Evolutionary conservation across 2,113 vertebrate genomes (phyloP).

Genomic region (Dolichotis patagonum): DNA sequence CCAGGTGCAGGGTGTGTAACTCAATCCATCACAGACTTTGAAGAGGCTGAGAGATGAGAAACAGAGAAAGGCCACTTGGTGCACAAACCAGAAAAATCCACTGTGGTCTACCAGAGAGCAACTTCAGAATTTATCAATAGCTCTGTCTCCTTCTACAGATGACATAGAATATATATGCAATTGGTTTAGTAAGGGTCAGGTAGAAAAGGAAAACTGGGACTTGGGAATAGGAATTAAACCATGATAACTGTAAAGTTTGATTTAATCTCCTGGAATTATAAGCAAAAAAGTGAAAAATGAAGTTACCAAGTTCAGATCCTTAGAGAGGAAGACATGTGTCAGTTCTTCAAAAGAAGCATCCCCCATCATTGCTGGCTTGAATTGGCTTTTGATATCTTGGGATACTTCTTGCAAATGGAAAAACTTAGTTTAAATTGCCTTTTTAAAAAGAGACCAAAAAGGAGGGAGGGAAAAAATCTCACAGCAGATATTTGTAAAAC

Average conservation of each 20-base stretch:
- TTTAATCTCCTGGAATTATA: slow-evolving; percentile 20
- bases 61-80: neutral
- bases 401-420: slow-evolving; percentile 4
- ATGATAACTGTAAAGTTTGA: neutral
- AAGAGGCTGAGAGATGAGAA: neutral
- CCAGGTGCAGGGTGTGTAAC: neutral
- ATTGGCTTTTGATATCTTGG: neutral
- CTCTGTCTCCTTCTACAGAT: neutral
- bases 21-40: neutral
- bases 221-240: neutral
- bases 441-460: neutral
- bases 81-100: neutral
- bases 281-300: neutral
- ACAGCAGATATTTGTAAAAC: neutral
- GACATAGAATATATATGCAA: neutral
- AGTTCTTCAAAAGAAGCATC: neutral
- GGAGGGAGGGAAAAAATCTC: neutral
- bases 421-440: neutral
- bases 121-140: neutral
- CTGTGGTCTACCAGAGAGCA: neutral
- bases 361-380: neutral
- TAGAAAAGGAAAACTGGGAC: neutral
- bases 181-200: neutral
- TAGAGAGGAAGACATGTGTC: neutral
- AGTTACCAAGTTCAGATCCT: neutral